These are phyloP conservation scores for Salvelinus fontinalis DNA, from an alignment of 2,113 vertebrate species.

Conservation along the genomic window DNA sequence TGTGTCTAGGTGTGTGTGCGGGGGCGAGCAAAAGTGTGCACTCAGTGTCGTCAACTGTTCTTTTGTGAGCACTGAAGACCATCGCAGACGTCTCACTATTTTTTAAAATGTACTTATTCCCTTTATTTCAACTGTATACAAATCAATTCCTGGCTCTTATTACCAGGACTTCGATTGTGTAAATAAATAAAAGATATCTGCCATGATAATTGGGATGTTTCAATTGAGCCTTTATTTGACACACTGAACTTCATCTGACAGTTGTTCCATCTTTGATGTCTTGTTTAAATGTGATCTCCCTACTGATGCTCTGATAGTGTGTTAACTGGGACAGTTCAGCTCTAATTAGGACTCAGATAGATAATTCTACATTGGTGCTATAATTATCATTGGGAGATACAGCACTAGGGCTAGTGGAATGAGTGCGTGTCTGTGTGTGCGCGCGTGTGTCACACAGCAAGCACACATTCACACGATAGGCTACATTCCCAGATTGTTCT, in stretches of 20 bases:
- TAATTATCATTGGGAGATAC: slow-evolving; percentile 93
- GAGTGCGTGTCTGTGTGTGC: background rate
- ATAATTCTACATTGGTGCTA: slow-evolving; percentile 92
- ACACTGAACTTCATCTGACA: slow-evolving; percentile 79
- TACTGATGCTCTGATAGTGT: slow-evolving; percentile 87
- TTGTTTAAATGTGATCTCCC: slow-evolving; percentile 86
- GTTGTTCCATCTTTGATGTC: slow-evolving; percentile 90
- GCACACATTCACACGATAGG: background rate
- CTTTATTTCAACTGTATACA: background rate
- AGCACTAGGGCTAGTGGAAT: slow-evolving; percentile 55
- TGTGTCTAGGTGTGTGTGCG: background rate
- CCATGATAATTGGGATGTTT: background rate
- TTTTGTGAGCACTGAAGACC: background rate
- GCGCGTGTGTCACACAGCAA: background rate
- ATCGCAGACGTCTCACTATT: background rate
- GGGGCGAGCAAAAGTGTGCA: background rate
- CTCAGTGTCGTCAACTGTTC: too few species aligned
- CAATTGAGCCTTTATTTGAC: slow-evolving; percentile 12
- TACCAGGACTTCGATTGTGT: background rate
- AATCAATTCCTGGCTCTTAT: background rate
- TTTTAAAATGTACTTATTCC: background rate
- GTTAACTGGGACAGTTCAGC: slow-evolving; percentile 94
- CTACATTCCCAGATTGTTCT: too few species aligned
- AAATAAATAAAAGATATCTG: background rate
- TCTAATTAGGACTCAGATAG: slow-evolving; percentile 95